A percentile compares a stretch with the other conserved stretches of the same genome.
Evolutionary conservation across 2,888 invertebrate species (phyloP).

Genomic region (Autographa gamma): DNA sequence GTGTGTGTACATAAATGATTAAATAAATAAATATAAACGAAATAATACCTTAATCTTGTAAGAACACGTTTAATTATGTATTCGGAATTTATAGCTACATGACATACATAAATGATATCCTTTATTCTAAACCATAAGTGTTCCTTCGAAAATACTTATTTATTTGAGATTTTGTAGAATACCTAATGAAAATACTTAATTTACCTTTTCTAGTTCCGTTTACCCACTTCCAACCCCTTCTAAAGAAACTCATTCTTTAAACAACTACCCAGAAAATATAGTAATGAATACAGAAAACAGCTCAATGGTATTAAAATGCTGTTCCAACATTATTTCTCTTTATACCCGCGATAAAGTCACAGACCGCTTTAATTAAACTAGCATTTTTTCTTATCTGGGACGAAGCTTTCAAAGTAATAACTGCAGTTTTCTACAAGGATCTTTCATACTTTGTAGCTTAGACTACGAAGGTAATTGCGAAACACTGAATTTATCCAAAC

Average conservation of each 20-base stretch:
- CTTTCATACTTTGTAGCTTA: slow-evolving; percentile 33
- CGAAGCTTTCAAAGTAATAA: slow-evolving; percentile 43
- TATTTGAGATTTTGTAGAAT: background rate
- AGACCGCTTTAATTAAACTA: slow-evolving; percentile 48
- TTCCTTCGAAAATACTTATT: too few species aligned
- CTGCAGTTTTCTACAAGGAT: slow-evolving; percentile 48
- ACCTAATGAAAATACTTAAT: background rate
- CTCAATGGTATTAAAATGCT: slow-evolving; percentile 40
- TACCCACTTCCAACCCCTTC: background rate
- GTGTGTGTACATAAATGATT: too few species aligned
- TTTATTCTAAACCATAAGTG: too few species aligned
- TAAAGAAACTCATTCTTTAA: background rate
- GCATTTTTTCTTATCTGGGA: slow-evolving; percentile 44
- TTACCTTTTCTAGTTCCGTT: background rate
- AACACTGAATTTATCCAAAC: slow-evolving; percentile 43
- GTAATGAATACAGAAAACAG: slow-evolving; percentile 15
- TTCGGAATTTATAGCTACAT: too few species aligned
- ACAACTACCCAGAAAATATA: slow-evolving; percentile 5
- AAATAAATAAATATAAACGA: too few species aligned
- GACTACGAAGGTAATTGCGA: slow-evolving; percentile 29
- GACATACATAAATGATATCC: too few species aligned
- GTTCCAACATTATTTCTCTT: slow-evolving; percentile 37
- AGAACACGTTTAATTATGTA: too few species aligned
- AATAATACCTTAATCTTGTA: too few species aligned
- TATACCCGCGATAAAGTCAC: slow-evolving; percentile 32